These are phyloP conservation scores for Peromyscus californicus DNA, from an alignment of 2,113 vertebrate species.

Conservation along the genomic window DNA sequence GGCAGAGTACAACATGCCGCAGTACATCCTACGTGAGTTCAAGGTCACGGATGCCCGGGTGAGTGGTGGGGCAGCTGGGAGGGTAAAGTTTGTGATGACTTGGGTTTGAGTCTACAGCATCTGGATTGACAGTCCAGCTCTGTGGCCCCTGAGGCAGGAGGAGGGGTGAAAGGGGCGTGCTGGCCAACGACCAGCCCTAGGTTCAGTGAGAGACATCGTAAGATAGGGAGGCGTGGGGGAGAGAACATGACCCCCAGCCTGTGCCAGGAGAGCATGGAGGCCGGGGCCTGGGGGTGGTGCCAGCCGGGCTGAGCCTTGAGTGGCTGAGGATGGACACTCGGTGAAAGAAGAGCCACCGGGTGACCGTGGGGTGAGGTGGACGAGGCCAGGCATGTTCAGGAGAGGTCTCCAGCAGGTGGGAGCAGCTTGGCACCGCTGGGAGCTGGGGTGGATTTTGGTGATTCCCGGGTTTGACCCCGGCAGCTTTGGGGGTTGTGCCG, in stretches of 20 bases:
- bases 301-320: background rate
- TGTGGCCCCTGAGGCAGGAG: too few species aligned
- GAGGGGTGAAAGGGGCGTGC: background rate
- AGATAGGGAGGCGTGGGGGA: background rate
- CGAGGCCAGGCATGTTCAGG: background rate
- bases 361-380: too few species aligned
- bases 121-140: background rate
- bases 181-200: background rate
- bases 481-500: background rate
- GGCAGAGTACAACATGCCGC: conserved; percentile 99
- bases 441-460: background rate
- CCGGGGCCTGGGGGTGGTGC: background rate
- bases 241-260: background rate
- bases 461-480: too few species aligned
- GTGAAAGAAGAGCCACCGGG: background rate
- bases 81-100: background rate
- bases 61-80: conserved; percentile 74
- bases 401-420: too few species aligned
- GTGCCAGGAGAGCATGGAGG: background rate
- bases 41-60: conserved; percentile 99
- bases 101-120: background rate
- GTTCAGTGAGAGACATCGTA: background rate
- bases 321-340: background rate
- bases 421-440: background rate
- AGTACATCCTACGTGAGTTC: conserved; percentile 98